These are phyloP conservation scores for Catharus minimus DNA, from an alignment of 2,113 vertebrate genomes.

Conservation along the genomic window DNA sequence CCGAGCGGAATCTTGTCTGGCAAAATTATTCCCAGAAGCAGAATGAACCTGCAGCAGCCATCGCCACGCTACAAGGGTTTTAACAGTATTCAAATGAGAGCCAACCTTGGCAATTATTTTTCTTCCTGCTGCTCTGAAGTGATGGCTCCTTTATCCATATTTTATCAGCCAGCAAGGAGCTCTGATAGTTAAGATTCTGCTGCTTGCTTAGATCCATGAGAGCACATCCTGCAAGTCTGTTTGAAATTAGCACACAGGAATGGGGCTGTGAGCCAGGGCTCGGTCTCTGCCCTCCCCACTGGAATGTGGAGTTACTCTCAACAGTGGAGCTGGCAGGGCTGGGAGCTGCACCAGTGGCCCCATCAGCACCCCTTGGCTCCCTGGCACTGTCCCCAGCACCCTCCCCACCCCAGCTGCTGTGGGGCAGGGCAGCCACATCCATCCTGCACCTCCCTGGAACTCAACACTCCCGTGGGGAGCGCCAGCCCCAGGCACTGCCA, in stretches of 20 bases:
- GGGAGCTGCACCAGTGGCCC: rapidly evolving
- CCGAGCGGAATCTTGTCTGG: background rate
- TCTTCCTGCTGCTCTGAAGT: conserved; percentile 61
- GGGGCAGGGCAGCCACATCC: rapidly evolving
- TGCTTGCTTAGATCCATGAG: conserved; percentile 32
- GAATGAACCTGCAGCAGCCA: conserved; percentile 3
- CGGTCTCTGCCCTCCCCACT: rapidly evolving
- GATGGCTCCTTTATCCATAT: conserved; percentile 70
- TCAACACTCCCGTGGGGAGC: rapidly evolving
- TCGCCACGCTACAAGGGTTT: background rate
- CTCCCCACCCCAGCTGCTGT: background rate
- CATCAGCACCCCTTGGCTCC: background rate
- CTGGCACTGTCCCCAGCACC: rapidly evolving
- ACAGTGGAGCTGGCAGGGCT: background rate
- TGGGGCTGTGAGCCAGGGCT: background rate
- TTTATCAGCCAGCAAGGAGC: conserved; percentile 60
- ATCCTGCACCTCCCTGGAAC: background rate
- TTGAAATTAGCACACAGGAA: conserved; percentile 13
- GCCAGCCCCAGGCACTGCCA: background rate
- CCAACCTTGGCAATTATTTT: conserved; percentile 68
- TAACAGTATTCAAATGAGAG: conserved; percentile 62
- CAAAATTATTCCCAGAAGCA: background rate
- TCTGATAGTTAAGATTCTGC: conserved; percentile 59
- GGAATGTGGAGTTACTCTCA: background rate
- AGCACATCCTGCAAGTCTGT: conserved; percentile 55